These are phyloP conservation scores for Orcinus orca DNA, from an alignment of 2,113 vertebrate species.

Conservation along the genomic window DNA sequence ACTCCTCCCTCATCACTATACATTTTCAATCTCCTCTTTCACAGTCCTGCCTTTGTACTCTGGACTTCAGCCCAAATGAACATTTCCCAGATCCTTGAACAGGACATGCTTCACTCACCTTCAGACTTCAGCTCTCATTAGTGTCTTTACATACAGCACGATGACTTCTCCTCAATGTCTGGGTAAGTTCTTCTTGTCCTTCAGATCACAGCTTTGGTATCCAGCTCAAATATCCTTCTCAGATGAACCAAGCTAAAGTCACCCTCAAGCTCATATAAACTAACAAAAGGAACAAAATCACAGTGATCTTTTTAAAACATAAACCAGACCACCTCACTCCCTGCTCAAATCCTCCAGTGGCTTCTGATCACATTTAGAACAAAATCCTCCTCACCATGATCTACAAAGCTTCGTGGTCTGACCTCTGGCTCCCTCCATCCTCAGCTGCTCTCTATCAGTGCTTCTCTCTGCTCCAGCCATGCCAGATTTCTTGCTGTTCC, in stretches of 20 bases:
- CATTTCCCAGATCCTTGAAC: neutral
- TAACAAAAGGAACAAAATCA: neutral
- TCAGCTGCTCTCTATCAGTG: neutral
- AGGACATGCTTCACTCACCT: neutral
- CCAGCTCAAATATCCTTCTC: neutral
- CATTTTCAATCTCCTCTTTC: neutral
- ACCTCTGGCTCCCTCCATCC: neutral
- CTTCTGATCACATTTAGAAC: neutral
- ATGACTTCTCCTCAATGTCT: neutral
- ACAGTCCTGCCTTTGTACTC: neutral
- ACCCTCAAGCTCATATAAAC: neutral
- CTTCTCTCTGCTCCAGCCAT: neutral
- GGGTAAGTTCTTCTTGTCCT: neutral
- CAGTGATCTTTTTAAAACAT: neutral
- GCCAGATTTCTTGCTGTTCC: neutral
- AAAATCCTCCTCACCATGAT: neutral
- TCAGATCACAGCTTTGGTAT: neutral
- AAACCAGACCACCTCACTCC: neutral
- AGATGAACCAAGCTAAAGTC: neutral
- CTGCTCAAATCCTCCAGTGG: no score
- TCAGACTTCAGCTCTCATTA: neutral
- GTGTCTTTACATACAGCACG: neutral
- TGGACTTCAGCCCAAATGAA: neutral
- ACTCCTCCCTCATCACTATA: neutral
- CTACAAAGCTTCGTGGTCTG: neutral